phyloP scores from a whole-genome alignment of 2,797 vertebrate species.

The Menidia menidia region DNA sequence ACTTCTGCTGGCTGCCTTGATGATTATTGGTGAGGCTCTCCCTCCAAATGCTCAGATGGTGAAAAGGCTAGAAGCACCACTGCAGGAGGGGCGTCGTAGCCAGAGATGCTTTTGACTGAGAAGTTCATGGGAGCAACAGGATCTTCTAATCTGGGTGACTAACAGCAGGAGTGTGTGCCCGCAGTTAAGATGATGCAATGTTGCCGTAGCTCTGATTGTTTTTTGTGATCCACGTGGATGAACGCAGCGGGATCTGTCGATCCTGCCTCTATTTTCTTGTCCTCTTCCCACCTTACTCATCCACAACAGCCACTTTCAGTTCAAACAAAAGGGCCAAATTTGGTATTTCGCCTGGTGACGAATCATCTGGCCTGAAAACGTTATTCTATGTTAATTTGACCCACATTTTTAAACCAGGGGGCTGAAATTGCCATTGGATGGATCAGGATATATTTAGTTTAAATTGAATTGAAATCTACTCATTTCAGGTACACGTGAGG shows the following conservation, averaged over 20 bases:
- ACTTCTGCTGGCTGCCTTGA: conserved; percentile 30
- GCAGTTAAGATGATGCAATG: not conserved
- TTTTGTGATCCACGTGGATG: not conserved
- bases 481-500: too few species aligned
- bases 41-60: conserved; percentile 63
- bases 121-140: conserved; percentile 23
- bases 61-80: conserved; percentile 42
- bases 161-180: conserved; percentile 12
- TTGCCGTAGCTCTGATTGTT: conserved; percentile 6
- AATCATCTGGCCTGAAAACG: not conserved
- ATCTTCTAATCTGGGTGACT: conserved; percentile 30
- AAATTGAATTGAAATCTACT: too few species aligned
- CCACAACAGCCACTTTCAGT: not conserved
- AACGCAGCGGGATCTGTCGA: not conserved
- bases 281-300: not conserved
- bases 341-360: not conserved
- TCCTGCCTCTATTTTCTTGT: not conserved
- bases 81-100: conserved; percentile 27
- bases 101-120: conserved; percentile 5
- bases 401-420: too few species aligned
- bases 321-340: not conserved
- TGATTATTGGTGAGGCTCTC: conserved; percentile 49
- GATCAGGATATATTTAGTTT: too few species aligned
- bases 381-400: too few species aligned
- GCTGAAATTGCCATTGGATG: too few species aligned